Base-by-base conservation (phyloP, 2,888 invertebrate species). In the Apoderus coryli region DNA sequence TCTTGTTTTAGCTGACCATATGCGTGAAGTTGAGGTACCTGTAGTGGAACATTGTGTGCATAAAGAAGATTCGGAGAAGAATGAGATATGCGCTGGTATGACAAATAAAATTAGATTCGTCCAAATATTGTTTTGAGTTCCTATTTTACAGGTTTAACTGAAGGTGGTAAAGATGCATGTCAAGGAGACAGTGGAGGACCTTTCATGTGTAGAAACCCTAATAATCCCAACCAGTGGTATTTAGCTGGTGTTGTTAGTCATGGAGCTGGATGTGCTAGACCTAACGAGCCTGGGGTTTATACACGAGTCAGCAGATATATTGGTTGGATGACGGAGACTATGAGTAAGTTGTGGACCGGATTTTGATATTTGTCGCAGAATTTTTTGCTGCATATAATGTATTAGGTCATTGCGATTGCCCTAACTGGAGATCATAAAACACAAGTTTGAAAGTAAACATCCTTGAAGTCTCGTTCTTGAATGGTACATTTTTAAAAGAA, bases 131-230 rank as follows among this genome's bases (percentile, higher is more conserved):
- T n/a, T n/a, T n/a, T n/a, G n/a, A n/a, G n/a, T n/a, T n/a, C n/a
- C n/a, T n/a, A n/a, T n/a, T n/a, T n/a, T n/a, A n/a, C 84, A 0
- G 86, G 47, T 5, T 62, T 69, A 23, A 48, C 52, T 3, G 65
- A 69, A 50, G 88, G 88, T 3, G 84, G 85, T 3, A 72, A 67
- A 48, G 88, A 88, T 56, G 76, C 86, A 3, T 88, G 88, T 44
- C 84, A 79, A 63, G 81, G 80, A 26, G 80, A 81, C 48, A 84
- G 84, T 41, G 86, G 86, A 25, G 85, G 86, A 1, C 86, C 86
- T 26, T 65, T 86, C 27, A 67, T 85, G 54, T 86, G 86, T 57
- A 71, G 68, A 50, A 76, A 76, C 55, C 71, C 75, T 22, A 60
- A 64, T 33, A 66, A 69, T 46, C 54, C 63, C 0, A 65, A 69